Evolutionary conservation across 2,888 invertebrate species (phyloP).

Genomic region (Athalia circularis): DNA sequence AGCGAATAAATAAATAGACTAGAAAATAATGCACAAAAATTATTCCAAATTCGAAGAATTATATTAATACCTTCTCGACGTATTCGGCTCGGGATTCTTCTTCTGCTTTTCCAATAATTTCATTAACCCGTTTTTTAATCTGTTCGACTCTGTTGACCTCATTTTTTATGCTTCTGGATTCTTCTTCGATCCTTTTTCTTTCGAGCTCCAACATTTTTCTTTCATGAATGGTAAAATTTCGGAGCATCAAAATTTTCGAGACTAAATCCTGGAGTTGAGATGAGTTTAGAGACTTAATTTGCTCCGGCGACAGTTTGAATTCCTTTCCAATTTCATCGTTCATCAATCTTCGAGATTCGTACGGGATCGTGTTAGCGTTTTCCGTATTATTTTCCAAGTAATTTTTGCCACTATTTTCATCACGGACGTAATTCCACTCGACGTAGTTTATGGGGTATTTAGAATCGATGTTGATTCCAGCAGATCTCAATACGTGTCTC

Average conservation of each 20-base stretch:
- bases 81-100: conserved; percentile 3
- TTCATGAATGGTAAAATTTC: conserved; percentile 17
- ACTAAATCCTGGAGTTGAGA: not conserved
- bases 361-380: not conserved
- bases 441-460: not conserved
- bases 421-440: not conserved
- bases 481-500: not conserved
- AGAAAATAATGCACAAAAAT: not conserved
- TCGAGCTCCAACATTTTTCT: conserved; percentile 4
- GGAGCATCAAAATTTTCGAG: conserved; percentile 4
- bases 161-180: not conserved
- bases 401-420: too few relatives aligned
- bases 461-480: conserved; percentile 5
- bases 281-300: conserved; percentile 4
- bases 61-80: not conserved
- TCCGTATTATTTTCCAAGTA: too few relatives aligned
- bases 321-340: conserved; percentile 11
- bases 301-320: conserved; percentile 13
- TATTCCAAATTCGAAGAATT: not conserved
- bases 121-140: not conserved
- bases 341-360: not conserved
- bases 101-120: not conserved
- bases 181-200: not conserved
- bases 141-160: conserved; percentile 12
- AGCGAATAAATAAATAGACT: not conserved